Percentiles rank a stretch among this genome's conserved stretches.
phyloP scores from a whole-genome alignment of 2,797 vertebrate genomes.

The Lepidocolaptes lacrymiger region DNA sequence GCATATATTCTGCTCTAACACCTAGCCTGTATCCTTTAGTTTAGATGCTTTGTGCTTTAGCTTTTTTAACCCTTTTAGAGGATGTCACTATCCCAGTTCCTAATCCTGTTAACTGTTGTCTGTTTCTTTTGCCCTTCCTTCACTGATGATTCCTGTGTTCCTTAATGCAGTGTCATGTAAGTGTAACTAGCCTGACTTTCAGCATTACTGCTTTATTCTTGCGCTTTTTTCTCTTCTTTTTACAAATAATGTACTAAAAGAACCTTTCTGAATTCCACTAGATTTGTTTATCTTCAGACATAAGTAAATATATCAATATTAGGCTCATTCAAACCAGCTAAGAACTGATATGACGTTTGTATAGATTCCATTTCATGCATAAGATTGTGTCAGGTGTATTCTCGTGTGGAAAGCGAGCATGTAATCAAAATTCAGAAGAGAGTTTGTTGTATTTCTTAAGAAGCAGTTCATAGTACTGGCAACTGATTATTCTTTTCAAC shows the following conservation, averaged over 20 bases:
- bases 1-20: slow-evolving; percentile 55
- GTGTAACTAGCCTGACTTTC: slow-evolving; percentile 83
- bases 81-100: slow-evolving; percentile 69
- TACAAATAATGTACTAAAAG: slow-evolving; percentile 9
- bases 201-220: slow-evolving; percentile 66
- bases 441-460: neutral
- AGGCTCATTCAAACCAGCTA: slow-evolving; percentile 24
- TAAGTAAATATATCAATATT: slow-evolving; percentile 11
- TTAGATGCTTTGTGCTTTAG: slow-evolving; percentile 69
- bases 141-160: slow-evolving; percentile 90
- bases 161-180: slow-evolving; percentile 99
- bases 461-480: neutral
- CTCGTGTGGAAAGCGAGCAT: neutral
- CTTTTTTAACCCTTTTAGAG: slow-evolving; percentile 51
- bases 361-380: slow-evolving; percentile 37
- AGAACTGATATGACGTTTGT: neutral
- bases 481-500: slow-evolving; percentile 15
- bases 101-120: slow-evolving; percentile 84
- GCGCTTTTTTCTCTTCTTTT: neutral
- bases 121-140: slow-evolving; percentile 85
- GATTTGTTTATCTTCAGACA: neutral
- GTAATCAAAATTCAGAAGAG: slow-evolving; percentile 19
- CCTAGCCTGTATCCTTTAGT: slow-evolving; percentile 56
- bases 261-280: neutral
- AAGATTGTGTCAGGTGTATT: neutral